These are phyloP conservation scores for Leptoclinus maculatus DNA, from an alignment of 2,797 vertebrate genomes.

Conservation along the genomic window DNA sequence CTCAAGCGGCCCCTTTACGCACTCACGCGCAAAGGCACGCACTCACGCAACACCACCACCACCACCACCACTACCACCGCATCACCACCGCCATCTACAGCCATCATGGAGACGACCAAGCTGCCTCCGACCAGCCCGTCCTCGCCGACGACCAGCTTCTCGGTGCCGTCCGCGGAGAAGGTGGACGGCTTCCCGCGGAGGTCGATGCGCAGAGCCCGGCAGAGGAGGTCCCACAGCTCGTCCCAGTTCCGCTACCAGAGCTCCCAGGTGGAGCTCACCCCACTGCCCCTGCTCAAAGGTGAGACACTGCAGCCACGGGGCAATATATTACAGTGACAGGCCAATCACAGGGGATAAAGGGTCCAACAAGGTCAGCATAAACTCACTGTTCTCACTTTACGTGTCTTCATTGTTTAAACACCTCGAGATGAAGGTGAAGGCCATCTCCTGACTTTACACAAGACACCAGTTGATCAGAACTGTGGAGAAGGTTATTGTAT, in stretches of 20 bases:
- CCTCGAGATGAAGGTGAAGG: background rate
- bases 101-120: constrained; percentile 87
- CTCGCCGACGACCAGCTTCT: constrained; percentile 91
- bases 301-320: constrained; percentile 60
- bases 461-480: constrained; percentile 4
- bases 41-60: constrained; percentile 9
- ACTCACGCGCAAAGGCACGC: constrained; percentile 16
- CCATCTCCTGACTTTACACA: background rate
- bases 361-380: background rate
- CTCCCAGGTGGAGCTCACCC: constrained; percentile 94
- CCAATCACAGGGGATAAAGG: background rate
- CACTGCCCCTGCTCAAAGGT: constrained; percentile 95
- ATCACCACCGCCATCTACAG: constrained; percentile 17
- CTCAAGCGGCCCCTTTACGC: constrained; percentile 25
- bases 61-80: background rate
- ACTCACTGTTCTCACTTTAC: background rate
- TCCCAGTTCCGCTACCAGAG: constrained; percentile 97
- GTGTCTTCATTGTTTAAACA: background rate
- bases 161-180: constrained; percentile 93
- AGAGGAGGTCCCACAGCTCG: constrained; percentile 93
- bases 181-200: constrained; percentile 94
- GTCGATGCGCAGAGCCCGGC: constrained; percentile 92
- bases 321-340: background rate
- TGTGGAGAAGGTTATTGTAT: background rate
- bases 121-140: constrained; percentile 93